Evolutionary conservation across 2,797 vertebrate genomes (phyloP).

Genomic region (Telmatherina bonti): DNA sequence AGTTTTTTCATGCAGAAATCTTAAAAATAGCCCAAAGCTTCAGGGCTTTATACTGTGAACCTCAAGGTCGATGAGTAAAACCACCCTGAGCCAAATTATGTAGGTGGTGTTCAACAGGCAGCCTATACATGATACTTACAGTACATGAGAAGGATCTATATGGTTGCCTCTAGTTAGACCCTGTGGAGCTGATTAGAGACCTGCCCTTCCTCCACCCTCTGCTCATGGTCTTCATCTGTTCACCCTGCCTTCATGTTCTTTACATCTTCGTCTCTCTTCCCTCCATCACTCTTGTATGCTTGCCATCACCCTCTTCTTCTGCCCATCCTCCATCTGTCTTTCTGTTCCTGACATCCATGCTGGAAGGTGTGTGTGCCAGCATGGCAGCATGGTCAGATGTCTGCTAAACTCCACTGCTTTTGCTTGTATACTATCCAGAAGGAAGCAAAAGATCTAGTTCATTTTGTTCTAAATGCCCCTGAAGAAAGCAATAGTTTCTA

Average conservation of each 20-base stretch:
- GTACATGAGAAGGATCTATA: conserved; percentile 29
- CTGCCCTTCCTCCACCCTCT: conserved; percentile 49
- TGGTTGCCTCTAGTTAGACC: conserved; percentile 63
- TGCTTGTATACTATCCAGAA: not conserved
- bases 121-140: conserved; percentile 1
- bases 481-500: not conserved
- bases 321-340: conserved; percentile 62
- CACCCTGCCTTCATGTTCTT: conserved; percentile 44
- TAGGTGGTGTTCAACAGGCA: conserved; percentile 42
- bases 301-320: conserved; percentile 51
- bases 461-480: not conserved
- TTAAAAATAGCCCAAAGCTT: conserved; percentile 10
- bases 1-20: not conserved
- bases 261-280: conserved; percentile 9
- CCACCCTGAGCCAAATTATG: conserved; percentile 18
- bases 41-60: not conserved
- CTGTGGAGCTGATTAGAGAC: conserved; percentile 65
- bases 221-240: conserved; percentile 33
- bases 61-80: conserved; percentile 5
- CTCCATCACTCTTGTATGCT: conserved; percentile 18
- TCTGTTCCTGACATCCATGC: conserved; percentile 45
- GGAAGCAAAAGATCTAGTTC: not conserved
- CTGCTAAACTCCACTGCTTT: conserved; percentile 29
- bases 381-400: conserved; percentile 39
- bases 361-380: conserved; percentile 43